Evolutionary conservation across 2,888 invertebrate species (phyloP), one percentile per base, ranked within the genome.

Genomic region (Melanostoma scalare): DNA sequence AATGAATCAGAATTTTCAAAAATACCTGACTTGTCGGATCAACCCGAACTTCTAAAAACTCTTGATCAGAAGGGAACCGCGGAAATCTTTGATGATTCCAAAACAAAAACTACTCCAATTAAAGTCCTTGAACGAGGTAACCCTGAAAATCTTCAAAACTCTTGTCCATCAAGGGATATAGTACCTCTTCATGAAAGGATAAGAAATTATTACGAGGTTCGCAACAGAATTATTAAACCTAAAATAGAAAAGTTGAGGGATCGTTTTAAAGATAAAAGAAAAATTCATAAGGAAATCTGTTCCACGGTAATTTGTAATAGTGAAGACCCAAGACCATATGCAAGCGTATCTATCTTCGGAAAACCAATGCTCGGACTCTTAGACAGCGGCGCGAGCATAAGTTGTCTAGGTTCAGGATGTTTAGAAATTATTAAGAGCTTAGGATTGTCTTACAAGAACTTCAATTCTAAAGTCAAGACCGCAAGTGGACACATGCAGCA

Each of bases 311-410:
- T 68, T 6, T 20, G 46, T 30, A 31, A 35, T 20, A 8, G 10
- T 2, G 68, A 56, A 3, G 55, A 65, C 40, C 65, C 67, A 8
- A 53, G 67, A 44, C 67, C 53, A 33, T 55, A 55, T 31, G 67
- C 55, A 4, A 55, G 20, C 20, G 35, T 67, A 2, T 20, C 44
- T 6, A 53, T 67, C 4, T 67, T 67, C 5, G 55, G 68, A 3
- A 38, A 31, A 6, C 46, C 30, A 40, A 58, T 58, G 33, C 50
- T 69, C 8, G 69, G 58, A 1, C 40, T 69, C 4, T 50, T 69
- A 8, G 68, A 69, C 38, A 48, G 56, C 31, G 68, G 40, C 30
- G 55, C 55, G 5, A 55, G 56, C 42, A 58, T 58, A 30, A 31
- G 31, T n/a, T 58, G 58, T 8, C 40, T 60, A 50, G 58, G 58